Evolutionary conservation across 2,888 invertebrate genomes (phyloP).

Genomic region (Limnephilus marmoratus): DNA sequence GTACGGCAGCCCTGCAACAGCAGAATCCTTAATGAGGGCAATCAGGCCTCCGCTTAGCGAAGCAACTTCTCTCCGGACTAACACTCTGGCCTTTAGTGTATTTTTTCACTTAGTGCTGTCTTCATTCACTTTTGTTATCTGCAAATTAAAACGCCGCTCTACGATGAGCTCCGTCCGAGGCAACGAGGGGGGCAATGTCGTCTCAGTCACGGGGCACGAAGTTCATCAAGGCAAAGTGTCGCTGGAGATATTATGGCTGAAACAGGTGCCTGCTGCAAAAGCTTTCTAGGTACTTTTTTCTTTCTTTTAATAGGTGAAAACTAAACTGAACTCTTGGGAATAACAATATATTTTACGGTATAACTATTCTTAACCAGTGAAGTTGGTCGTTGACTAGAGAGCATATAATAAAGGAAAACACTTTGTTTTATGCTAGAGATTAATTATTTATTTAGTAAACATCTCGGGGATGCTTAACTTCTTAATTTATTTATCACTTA

Average conservation of each 20-base stretch:
- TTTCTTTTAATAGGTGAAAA: not conserved
- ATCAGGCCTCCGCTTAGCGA: constrained; percentile 16
- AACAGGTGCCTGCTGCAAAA: not conserved
- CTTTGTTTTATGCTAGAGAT: no score
- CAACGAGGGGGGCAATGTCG: not conserved
- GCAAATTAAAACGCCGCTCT: constrained; percentile 41
- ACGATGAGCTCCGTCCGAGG: not conserved
- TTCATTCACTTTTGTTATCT: constrained; percentile 51
- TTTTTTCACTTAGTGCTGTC: constrained; percentile 41
- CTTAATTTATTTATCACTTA: no score
- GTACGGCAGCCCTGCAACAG: not conserved
- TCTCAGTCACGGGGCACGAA: not conserved
- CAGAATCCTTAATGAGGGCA: constrained; percentile 11
- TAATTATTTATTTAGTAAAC: no score
- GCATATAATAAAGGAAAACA: no score
- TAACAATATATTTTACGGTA: not conserved
- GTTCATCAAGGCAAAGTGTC: not conserved
- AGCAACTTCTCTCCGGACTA: constrained; percentile 13
- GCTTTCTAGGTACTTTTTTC: not conserved
- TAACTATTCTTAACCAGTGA: no score
- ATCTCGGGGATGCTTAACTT: no score
- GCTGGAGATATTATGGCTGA: not conserved
- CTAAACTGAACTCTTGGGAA: not conserved
- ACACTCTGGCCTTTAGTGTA: constrained; percentile 1
- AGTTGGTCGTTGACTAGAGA: no score